A percentile compares a stretch with the other conserved stretches of the same genome.
Evolutionary conservation across 2,888 invertebrate genomes (phyloP).

Genomic region (Brenthis hecate): DNA sequence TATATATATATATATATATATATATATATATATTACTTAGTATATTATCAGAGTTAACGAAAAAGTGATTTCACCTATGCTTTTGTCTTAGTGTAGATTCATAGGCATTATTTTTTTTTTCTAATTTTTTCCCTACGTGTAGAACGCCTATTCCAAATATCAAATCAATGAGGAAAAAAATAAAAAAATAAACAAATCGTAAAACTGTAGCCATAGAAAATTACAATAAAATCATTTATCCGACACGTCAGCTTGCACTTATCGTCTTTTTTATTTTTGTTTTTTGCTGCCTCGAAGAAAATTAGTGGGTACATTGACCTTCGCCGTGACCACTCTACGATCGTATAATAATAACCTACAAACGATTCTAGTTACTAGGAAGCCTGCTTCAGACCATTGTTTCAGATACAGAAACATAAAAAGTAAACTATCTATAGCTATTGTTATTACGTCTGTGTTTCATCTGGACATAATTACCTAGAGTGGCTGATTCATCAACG

Average conservation of each 20-base stretch:
- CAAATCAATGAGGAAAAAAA: not conserved
- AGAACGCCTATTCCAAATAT: no score
- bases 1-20: no score
- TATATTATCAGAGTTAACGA: no score
- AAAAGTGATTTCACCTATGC: no score
- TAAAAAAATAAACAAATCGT: no score
- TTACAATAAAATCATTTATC: slow-evolving; percentile 18
- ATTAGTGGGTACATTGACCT: slow-evolving; percentile 50
- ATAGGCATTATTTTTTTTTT: no score
- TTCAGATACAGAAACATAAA: slow-evolving; percentile 1
- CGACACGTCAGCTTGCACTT: slow-evolving; percentile 13
- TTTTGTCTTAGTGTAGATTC: no score
- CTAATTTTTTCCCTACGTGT: no score
- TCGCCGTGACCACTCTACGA: slow-evolving; percentile 42
- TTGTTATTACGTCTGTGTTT: no score
- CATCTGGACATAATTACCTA: no score
- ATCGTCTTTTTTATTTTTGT: slow-evolving; percentile 33
- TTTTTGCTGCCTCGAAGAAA: slow-evolving; percentile 53
- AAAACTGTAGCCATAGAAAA: slow-evolving; percentile 10
- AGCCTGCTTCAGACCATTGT: slow-evolving; percentile 32
- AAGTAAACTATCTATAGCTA: slow-evolving; percentile 18
- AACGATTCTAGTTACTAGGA: slow-evolving; percentile 6
- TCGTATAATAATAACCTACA: slow-evolving; percentile 44
- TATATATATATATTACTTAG: no score
- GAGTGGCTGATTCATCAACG: no score